phyloP scores from a whole-genome alignment of 2,113 vertebrate genomes.

The Protobothrops flavoviridis region DNA sequence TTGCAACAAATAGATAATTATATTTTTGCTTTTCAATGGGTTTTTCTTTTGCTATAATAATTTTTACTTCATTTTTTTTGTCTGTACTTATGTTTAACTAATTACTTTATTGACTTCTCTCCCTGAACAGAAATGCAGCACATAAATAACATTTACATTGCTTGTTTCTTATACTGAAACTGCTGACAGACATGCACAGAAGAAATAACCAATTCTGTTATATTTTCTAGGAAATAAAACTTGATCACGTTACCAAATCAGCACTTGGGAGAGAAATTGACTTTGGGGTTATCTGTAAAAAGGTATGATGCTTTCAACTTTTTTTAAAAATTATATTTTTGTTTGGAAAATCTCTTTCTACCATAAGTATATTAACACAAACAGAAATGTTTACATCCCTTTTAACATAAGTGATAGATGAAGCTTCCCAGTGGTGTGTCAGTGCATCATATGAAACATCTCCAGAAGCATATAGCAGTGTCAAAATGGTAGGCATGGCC shows the following conservation, averaged over 20 bases:
- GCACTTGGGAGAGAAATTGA: conserved; percentile 82
- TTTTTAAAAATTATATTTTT: background rate
- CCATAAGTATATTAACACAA: background rate
- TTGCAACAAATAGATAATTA: background rate
- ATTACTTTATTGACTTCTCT: background rate
- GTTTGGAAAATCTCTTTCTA: background rate
- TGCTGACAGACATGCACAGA: background rate
- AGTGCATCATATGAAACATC: background rate
- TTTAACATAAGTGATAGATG: background rate
- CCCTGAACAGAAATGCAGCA: background rate
- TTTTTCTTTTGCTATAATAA: background rate
- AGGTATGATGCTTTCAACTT: conserved; percentile 62
- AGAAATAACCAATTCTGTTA: conserved; percentile 37
- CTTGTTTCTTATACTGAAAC: background rate
- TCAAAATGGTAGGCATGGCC: background rate
- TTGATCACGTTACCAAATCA: conserved; percentile 85
- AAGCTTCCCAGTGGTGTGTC: background rate
- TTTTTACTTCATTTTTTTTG: background rate
- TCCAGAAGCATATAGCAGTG: background rate
- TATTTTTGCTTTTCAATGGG: background rate
- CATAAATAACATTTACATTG: background rate
- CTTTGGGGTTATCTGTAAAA: conserved; percentile 86
- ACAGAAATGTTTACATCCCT: background rate
- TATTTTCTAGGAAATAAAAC: conserved; percentile 69
- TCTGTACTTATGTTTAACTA: background rate